phyloP scores from a whole-genome alignment of 2,113 vertebrate genomes.

The Ornithorhynchus anatinus region DNA sequence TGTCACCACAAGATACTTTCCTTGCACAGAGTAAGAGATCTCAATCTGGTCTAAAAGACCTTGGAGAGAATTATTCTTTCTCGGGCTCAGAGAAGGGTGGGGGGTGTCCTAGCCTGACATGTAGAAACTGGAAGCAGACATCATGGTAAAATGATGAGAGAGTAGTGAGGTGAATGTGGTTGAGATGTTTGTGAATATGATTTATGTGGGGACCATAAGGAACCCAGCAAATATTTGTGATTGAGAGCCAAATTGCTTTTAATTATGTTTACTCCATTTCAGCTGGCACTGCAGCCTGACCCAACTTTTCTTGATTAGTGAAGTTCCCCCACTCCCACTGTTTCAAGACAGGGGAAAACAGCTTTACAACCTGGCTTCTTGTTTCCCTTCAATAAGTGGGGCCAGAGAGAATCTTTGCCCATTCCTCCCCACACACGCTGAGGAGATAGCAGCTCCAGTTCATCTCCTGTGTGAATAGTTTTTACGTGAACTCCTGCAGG shows the following conservation, averaged over 20 bases:
- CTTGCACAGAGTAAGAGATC: neutral
- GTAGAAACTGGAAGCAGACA: neutral
- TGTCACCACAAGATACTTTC: neutral
- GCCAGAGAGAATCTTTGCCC: slow-evolving; percentile 46
- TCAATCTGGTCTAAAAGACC: neutral
- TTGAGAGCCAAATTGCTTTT: slow-evolving; percentile 19
- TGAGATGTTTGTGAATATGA: neutral
- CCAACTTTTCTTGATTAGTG: accelerated
- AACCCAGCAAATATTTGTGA: neutral
- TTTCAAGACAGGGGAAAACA: slow-evolving; percentile 36
- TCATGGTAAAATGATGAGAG: neutral
- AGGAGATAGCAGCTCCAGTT: slow-evolving; percentile 1
- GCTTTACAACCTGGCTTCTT: slow-evolving; percentile 18
- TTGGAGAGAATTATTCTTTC: neutral
- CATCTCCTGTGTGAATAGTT: no score
- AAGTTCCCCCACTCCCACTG: neutral
- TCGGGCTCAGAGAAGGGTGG: neutral
- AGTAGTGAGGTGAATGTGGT: neutral
- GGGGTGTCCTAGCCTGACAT: neutral
- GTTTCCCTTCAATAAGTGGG: neutral
- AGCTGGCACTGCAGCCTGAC: neutral
- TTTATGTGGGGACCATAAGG: neutral
- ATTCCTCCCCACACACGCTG: slow-evolving; percentile 5
- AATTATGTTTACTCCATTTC: slow-evolving; percentile 8
- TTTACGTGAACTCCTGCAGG: neutral